Base-by-base conservation (phyloP, 2,888 invertebrate species). In the Globia sparganii region DNA sequence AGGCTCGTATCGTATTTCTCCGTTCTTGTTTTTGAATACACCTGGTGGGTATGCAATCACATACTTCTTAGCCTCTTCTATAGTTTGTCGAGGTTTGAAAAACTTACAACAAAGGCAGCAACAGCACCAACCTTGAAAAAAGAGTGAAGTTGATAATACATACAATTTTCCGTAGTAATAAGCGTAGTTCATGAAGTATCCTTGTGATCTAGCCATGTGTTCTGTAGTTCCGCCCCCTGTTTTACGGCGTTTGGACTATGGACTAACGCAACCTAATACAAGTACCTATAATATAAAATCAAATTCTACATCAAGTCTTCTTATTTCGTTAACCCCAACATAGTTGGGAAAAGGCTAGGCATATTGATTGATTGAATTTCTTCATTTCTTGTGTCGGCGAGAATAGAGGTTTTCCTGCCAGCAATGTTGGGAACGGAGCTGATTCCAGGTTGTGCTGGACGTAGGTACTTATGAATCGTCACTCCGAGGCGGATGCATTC, bases 41-140 rank as follows among this genome's bases (percentile, higher is more conserved):
- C 98, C 98, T 0, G 97, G 97, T 4, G 97, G 97, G 91, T 97
- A 97, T 66, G 92, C 86, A 0, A 94, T 89, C 68, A 97, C 93
- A 89, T 97, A 97, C 80, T 91, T 94, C 88, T 97, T 97, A 0
- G 97, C 97, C 80, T 95, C 94, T 58, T 95, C 93, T 78, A 97
- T 97, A 72, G 95, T 94, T 88, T 95, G 91, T 28, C 90, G 91
- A 0, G 97, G 97, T 82, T 96, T 96, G 87, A 97, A 97, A 83
- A 97, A 94, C 84, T 96, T 96, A 85, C 97, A 97, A 83, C 94
- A 97, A 66, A 97, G 92, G 86, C 97, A 97, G 85, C 97, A 97
- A 80, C 97, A 97, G 84, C 97, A 97, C 97, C 97, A 97, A 75
- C 97, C 97, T 97, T 78, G 31, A 87, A 66, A 62, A 34, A 46